Base-by-base conservation (phyloP, 2,888 invertebrate genomes). In the Hirtodrosophila histrioides region DNA sequence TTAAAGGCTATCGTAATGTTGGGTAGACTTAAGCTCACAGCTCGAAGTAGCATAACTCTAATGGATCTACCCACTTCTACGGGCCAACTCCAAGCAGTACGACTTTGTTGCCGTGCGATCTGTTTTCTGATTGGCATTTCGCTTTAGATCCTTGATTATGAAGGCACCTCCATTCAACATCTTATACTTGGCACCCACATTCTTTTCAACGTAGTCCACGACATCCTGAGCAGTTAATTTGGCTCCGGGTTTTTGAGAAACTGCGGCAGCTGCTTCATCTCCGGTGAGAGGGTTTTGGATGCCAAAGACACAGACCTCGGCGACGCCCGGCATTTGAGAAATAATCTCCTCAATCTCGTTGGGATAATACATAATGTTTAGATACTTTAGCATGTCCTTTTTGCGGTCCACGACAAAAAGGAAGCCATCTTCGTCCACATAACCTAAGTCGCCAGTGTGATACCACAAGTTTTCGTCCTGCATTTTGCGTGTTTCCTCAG, bases 381-480 rank as follows among this genome's bases (percentile, higher is more conserved):
- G 74, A 46, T 82, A 88, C 49, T 80, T 86, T 0, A 89, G 49
- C 11, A 80, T 57, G 39, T 90, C 89, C 51, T 83, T 87, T 41
- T 79, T 85, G 4, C 90, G 78, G 44, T 81, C 89, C 5, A 77
- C 69, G 3, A 89, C 53, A 73, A 68, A 81, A 1, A 89, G 49
- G 69, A 70, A 80, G n/a, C 87, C 86, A 24, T 88, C 86, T 6
- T 78, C 71, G 51, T 90, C 90, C 39, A 90, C 81, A 44, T 83
- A 85, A 3, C 90, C 90, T 49, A 89, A 48, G 56, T 91, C 90
- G 8, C 90, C 90, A 0, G 89, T 82, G 23, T 81, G 81, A n/a
- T 78, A 75, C 88, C 88, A 91, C 9, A 36, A 81, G 85, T 40
- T 89, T 71, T n/a, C 58, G 53, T 88, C 88, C 3, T 75, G 65